Evolutionary conservation across 2,113 vertebrate species (phyloP), one percentile per base, ranked within the genome.

Genomic region (Merops nubicus): DNA sequence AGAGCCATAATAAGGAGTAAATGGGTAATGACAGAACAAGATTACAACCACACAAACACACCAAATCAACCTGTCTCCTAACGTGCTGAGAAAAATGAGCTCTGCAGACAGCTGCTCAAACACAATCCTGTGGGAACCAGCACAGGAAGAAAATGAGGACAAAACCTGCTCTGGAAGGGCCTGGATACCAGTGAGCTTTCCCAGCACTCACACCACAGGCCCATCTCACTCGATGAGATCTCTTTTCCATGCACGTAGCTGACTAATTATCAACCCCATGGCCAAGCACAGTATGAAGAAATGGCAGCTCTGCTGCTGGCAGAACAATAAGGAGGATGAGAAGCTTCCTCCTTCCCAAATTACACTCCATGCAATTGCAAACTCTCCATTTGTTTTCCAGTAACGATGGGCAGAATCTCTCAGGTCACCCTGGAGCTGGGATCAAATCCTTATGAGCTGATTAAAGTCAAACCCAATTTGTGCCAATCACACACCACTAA

Each of bases 21-120:
- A 88, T 14, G 68, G 79, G 65, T 88, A 96, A 93, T 64, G 91
- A 94, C 91, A 96, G 83, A 76, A 89, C 36, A 70, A 84, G 91
- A 95, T 74, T 45, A 72, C 73, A 88, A 3, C 33, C 53, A 50
- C 85, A 63, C 18, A 85, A 74, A 34, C 42, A 59, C 38, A 47
- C 21, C 80, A 54, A 45, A 73, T 8, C 53, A 43, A 70, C 59
- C 15, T 18, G 47, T 47, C 87, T 76, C 11, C 40, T 48, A 15
- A 33, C 69, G 85, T 67, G 11, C 2, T 2, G 9, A 47, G 56
- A 45, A 77, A 64, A 68, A 90, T 5, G 38, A 54, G 53, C 79
- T 85, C 91, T 47, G 50, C 40, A 43, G 74, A 47, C 76, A 62
- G 51, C 68, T 69, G 45, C 89, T 67, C 67, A 33, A n/a, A 2